phyloP scores from a whole-genome alignment of 2,888 invertebrate species.

The Pristionchus japonicus region DNA sequence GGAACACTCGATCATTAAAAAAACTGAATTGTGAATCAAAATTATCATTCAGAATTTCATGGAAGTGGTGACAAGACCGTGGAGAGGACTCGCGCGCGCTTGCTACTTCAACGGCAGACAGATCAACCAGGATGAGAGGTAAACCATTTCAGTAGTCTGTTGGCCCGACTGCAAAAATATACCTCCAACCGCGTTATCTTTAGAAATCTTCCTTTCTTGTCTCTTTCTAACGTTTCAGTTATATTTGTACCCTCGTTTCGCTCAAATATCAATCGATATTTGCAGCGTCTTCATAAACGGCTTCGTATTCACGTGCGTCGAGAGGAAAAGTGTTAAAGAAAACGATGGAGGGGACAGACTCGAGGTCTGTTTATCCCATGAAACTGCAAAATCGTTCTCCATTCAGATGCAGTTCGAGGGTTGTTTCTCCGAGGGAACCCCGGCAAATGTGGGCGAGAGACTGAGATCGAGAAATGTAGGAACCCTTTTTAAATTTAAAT shows the following conservation, averaged over 20 bases:
- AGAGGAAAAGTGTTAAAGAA: too few relatives aligned
- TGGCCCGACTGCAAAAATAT: too few relatives aligned
- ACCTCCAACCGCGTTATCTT: too few relatives aligned
- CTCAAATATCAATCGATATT: not conserved
- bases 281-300: not conserved
- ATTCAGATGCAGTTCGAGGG: not conserved
- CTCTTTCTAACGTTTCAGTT: too few relatives aligned
- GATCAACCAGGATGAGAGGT: not conserved
- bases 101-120: not conserved
- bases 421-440: not conserved
- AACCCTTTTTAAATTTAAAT: not conserved
- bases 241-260: not conserved
- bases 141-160: not conserved
- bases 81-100: not conserved
- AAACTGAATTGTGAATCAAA: too few relatives aligned
- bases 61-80: not conserved
- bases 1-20: too few relatives aligned
- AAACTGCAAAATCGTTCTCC: not conserved
- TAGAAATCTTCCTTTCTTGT: too few relatives aligned
- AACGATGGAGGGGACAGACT: not conserved
- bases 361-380: not conserved
- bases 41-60: not conserved
- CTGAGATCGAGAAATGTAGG: not conserved
- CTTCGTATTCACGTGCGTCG: not conserved
- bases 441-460: not conserved